Conservation (phyloP, 2,888 invertebrate species). For the Ceratothoa steindachneri region DNA sequence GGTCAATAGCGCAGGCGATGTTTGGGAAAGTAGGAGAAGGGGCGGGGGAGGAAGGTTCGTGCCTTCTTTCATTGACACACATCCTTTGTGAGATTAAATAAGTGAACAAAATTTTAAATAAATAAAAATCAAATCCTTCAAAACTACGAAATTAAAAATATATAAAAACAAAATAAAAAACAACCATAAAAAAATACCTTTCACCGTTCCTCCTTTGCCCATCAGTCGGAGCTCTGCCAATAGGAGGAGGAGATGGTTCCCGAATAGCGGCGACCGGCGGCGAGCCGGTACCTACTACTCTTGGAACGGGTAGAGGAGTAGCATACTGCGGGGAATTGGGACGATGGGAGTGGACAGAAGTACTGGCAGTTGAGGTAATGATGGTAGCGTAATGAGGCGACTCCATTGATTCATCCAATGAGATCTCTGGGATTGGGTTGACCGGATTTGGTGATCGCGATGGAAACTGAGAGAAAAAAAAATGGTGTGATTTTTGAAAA, state of each 20-base stretch:
- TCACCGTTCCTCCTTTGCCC: not conserved
- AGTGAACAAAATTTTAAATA: not conserved
- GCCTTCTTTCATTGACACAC: not conserved
- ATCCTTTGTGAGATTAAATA: not conserved
- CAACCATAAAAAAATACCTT: not conserved
- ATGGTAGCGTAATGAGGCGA: not conserved
- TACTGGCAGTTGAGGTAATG: not conserved
- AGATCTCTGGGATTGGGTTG: not conserved
- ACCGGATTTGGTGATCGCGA: not conserved
- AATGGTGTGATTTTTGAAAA: no score
- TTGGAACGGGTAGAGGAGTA: not conserved
- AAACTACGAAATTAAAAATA: not conserved
- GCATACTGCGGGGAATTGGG: slow-evolving; percentile 13
- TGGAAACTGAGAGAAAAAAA: no score
- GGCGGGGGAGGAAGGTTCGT: not conserved
- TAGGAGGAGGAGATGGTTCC: not conserved
- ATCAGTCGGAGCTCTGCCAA: not conserved
- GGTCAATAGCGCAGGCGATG: slow-evolving; percentile 66
- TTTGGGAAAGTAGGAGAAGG: slow-evolving; percentile 52
- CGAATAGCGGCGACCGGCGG: no score
- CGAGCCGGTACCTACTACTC: not conserved
- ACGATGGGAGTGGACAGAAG: no score
- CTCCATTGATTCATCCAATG: not conserved
- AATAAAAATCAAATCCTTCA: not conserved
- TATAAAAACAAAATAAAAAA: not conserved